These are phyloP conservation scores for Peromyscus attwateri DNA, from an alignment of 2,797 vertebrate genomes.

Conservation along the genomic window DNA sequence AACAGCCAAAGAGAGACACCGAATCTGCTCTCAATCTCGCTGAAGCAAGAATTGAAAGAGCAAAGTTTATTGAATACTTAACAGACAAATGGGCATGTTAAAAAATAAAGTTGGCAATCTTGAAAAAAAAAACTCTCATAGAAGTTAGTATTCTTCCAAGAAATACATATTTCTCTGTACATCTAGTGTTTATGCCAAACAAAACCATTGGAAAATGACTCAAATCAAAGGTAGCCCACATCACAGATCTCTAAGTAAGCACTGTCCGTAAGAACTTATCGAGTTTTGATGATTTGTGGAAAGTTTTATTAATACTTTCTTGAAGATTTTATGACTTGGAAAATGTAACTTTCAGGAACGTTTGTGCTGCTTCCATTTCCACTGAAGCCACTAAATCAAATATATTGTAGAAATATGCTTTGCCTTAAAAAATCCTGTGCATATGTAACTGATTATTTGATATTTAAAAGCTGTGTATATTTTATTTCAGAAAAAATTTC, in stretches of 20 bases:
- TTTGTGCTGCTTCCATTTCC: constrained; percentile 74
- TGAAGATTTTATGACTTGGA: constrained; percentile 80
- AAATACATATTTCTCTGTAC: constrained; percentile 58
- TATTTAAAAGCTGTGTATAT: constrained; percentile 80
- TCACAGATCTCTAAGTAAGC: constrained; percentile 73
- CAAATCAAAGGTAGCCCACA: constrained; percentile 68
- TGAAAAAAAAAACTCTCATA: constrained; percentile 76
- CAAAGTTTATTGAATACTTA: constrained; percentile 78
- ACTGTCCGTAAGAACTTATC: constrained; percentile 75
- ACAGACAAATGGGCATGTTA: constrained; percentile 52
- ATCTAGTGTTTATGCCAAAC: constrained; percentile 72
- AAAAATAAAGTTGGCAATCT: constrained; percentile 66
- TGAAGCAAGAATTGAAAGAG: constrained; percentile 83
- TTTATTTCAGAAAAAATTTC: constrained; percentile 15
- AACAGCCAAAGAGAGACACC: constrained; percentile 84
- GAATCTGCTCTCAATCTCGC: constrained; percentile 85
- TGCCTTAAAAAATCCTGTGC: constrained; percentile 73
- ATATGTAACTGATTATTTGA: constrained; percentile 80
- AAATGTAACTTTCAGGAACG: constrained; percentile 76
- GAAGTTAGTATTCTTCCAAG: constrained; percentile 68
- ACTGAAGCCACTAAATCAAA: constrained; percentile 75
- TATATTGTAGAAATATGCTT: constrained; percentile 73
- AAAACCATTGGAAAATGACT: constrained; percentile 80
- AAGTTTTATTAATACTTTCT: constrained; percentile 79
- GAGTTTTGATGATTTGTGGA: constrained; percentile 74